Percentiles rank a stretch among this genome's conserved stretches.
phyloP scores from a whole-genome alignment of 1,140 invertebrate genomes.

The Choristoneura fumiferana region DNA sequence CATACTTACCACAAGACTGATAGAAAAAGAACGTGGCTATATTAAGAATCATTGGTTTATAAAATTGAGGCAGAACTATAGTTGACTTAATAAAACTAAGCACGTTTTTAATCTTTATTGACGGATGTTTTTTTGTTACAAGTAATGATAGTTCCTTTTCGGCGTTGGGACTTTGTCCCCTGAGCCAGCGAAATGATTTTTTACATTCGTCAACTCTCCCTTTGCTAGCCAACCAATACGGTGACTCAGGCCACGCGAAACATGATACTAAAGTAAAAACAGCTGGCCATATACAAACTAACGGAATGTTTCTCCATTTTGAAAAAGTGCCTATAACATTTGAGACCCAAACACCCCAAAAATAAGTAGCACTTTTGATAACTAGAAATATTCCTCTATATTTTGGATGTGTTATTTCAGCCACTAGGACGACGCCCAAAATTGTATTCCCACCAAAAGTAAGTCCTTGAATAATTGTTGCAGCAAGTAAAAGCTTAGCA shows the following conservation, averaged over 20 bases:
- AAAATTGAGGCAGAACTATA: not conserved
- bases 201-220: not conserved
- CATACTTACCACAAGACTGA: not conserved
- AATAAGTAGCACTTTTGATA: not conserved
- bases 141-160: not conserved
- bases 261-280: not conserved
- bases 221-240: not conserved
- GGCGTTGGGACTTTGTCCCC: not conserved
- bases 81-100: no score
- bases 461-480: not conserved
- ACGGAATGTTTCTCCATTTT: not conserved
- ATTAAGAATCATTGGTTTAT: not conserved
- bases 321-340: not conserved
- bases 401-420: not conserved
- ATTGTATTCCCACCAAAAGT: not conserved
- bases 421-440: not conserved
- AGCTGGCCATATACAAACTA: not conserved
- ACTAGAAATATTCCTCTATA: not conserved
- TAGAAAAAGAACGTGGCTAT: not conserved
- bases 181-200: not conserved
- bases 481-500: not conserved
- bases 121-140: not conserved
- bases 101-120: not conserved
- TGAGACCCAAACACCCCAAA: not conserved
- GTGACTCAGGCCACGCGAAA: not conserved